Evolutionary conservation across 2,797 vertebrate species (phyloP), one percentile per base, ranked within the genome.

Genomic region (Tokudaia muenninki): DNA sequence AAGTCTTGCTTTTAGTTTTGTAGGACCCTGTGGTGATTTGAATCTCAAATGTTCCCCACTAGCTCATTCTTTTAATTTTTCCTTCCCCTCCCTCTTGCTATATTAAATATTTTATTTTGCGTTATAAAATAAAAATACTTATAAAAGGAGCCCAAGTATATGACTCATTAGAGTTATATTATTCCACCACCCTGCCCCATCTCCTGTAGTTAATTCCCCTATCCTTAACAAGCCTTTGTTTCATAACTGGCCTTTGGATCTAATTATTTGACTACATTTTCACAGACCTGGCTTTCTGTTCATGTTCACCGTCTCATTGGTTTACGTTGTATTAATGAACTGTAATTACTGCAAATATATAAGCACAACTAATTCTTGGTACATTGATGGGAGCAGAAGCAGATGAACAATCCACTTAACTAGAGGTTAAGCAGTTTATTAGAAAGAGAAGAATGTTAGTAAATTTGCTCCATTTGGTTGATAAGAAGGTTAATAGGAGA

Each of bases 351-450:
- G 50, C 19, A 78, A 82, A 29, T 59, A 37, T 1, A 83, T 65
- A 91, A 94, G 61, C n/a, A 77, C 52, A 87, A 41, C 19, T 77
- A 81, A 80, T 41, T 88, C 86, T 74, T 88, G 67, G 67, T 13
- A 31, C 55, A 37, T 59, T 92, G 21, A 52, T 92, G 47, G 63
- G 55, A 67, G 31, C 41, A 84, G 61, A 91, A 75, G 57, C 59
- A 37, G 44, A 88, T 41, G 67, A 90, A 92, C 90, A 24, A 52
- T 34, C 70, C 84, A 57, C 47, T 87, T 90, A 79, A 5, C 24
- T 74, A 83, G 72, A 91, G n/a, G 72, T 55, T 88, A 31, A 91
- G 34, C 59, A 90, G 52, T 88, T 96, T 82, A 89, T 92, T 31
- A 1, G 47, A 94, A 14, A 91, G 24, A 92, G 75, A 82, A 34